Percentiles rank a stretch among this genome's conserved stretches.
Evolutionary conservation across 2,888 invertebrate genomes (phyloP).

Genomic region (Drosophila meridiana): DNA sequence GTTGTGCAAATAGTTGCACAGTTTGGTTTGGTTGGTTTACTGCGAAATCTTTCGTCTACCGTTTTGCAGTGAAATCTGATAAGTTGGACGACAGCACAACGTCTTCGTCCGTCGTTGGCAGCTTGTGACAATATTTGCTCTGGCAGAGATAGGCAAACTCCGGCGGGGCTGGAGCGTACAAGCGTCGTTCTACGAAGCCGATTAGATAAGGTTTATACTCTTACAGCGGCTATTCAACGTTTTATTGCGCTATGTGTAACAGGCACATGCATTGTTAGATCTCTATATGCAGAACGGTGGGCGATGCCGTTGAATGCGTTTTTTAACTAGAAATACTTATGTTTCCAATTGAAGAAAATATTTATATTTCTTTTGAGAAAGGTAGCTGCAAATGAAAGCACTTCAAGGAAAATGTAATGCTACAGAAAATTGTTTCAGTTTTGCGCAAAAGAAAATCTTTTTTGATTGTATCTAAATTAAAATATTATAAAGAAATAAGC

Average conservation of each 20-base stretch:
- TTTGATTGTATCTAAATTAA: no score
- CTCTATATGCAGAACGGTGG: background rate
- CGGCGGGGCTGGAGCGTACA: background rate
- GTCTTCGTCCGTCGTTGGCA: slow-evolving; percentile 37
- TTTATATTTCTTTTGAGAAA: background rate
- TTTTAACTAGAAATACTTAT: background rate
- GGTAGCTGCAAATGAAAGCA: no score
- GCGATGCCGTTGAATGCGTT: background rate
- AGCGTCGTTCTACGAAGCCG: slow-evolving; percentile 6
- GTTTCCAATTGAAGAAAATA: background rate
- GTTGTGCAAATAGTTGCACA: slow-evolving; percentile 74
- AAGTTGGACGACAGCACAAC: slow-evolving; percentile 30
- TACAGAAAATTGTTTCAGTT: no score
- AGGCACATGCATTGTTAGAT: background rate
- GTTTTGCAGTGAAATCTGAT: slow-evolving; percentile 28
- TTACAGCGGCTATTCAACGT: background rate
- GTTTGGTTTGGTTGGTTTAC: slow-evolving; percentile 44
- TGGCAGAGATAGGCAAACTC: slow-evolving; percentile 16
- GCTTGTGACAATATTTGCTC: slow-evolving; percentile 67
- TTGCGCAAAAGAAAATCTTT: no score
- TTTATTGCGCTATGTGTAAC: background rate
- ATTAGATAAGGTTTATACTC: slow-evolving; percentile 25
- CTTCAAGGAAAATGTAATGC: no score
- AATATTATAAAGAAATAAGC: no score
- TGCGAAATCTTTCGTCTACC: slow-evolving; percentile 36